Evolutionary conservation across 2,888 invertebrate genomes (phyloP), one percentile per base, ranked within the genome.

Genomic region (Agriotes lineatus): DNA sequence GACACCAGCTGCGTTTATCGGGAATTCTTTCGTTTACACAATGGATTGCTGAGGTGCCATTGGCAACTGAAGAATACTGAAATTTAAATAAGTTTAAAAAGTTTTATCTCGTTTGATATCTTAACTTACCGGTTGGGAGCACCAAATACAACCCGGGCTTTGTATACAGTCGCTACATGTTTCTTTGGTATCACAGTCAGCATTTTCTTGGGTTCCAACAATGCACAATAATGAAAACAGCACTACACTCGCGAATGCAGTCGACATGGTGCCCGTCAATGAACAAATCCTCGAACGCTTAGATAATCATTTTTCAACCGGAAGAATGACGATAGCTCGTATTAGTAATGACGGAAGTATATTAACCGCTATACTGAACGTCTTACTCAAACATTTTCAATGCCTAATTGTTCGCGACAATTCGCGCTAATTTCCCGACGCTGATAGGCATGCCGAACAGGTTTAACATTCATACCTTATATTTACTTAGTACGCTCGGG

Each of bases 81-180:
- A 44, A 44, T 33, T n/a, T n/a, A n/a, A n/a, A n/a, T n/a, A n/a
- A n/a, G n/a, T n/a, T n/a, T n/a, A n/a, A n/a, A n/a, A n/a, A n/a
- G n/a, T n/a, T n/a, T n/a, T n/a, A n/a, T n/a, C n/a, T n/a, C n/a
- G n/a, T n/a, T n/a, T n/a, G n/a, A n/a, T n/a, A n/a, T 10, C 2
- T 19, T 3, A 33, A 67, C 67, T 58, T 60, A 70, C 80, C 75
- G 78, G 77, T 44, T 77, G 75, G 0, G 82, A 81, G 75, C 87
- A 87, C 87, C 87, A 88, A 58, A 82, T 81, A 77, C 87, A 88
- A 33, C 78, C 81, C 1, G 82, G 76, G 48, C 84, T 84, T 73
- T 82, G 84, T 42, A 87, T 81, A 70, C 87, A 88, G 16, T 80
- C 82, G n/a, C 80, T 74, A 72, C 87, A 88, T 1, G 80, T 83